Base-by-base conservation (phyloP, 2,113 vertebrate species). In the Romanogobio albipinnatus region DNA sequence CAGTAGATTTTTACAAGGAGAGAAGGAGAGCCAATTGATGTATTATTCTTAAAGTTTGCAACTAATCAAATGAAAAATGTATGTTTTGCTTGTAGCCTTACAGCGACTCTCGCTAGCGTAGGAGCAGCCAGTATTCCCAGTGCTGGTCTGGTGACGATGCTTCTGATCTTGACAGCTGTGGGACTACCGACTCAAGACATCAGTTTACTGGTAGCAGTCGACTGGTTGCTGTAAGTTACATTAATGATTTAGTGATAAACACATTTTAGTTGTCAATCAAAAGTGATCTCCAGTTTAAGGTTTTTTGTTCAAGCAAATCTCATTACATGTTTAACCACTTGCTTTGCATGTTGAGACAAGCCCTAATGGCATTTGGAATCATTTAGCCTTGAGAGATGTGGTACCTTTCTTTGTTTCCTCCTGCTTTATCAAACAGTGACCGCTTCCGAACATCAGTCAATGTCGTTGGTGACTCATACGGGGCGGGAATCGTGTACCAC, bases 361-460 rank as follows among this genome's bases (percentile, higher is more conserved):
- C 17, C 33, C 19, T 39, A 22, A 9, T 53, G 33, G 33, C 13
- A 70, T 82, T 68, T 64, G 1, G 1, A 77, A 22, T 81, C 3
- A 1, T 68, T 59, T 58, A 82, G 51, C 36, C 9, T 71, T n/a
- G 58, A 85, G 74, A 43, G 33, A 77, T 73, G 64, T 76, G 3
- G 14, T 24, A 22, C 83, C 24, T 71, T 29, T 77, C 56, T 4
- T 26, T 76, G 51, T 70, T 74, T 82, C 71, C 68, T 80, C 51
- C 81, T 36, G 74, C 51, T 5, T 76, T 29, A 29, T 77, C 73
- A 82, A 64, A 86, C 90, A 99, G 98, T 90, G 98, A 99, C 91
- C 96, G 98, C 58, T 99, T 99, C 95, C 96, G 98, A 88, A 99
- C 98, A 0, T 99, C 98, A 0, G 97, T 99, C 86, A 99, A 99